Conservation (phyloP, 2,888 invertebrate genomes). For the Ectemnius cavifrons region DNA sequence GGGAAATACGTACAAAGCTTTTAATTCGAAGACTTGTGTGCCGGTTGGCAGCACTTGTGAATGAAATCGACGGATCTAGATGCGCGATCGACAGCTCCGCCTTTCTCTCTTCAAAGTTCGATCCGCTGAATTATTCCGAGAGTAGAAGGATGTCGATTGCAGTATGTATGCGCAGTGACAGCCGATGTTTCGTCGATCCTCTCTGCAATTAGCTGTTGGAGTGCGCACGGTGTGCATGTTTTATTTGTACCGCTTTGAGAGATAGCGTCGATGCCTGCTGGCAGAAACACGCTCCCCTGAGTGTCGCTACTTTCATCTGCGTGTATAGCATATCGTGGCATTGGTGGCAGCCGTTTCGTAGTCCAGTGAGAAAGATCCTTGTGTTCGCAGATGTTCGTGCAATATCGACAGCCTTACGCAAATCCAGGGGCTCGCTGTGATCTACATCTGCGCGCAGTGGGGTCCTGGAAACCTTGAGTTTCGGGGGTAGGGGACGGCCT, state of each 20-base stretch:
- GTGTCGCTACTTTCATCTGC: conserved; percentile 5
- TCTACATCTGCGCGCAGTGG: conserved; percentile 53
- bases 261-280: conserved; percentile 6
- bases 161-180: conserved; percentile 11
- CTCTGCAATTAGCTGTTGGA: neutral
- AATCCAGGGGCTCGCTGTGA: conserved; percentile 38
- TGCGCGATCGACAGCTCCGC: conserved; percentile 5
- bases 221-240: conserved; percentile 2
- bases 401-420: conserved; percentile 35
- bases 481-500: conserved; percentile 40
- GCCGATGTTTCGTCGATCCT: conserved; percentile 20
- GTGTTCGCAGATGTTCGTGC: conserved; percentile 44
- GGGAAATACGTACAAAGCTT: too few species aligned
- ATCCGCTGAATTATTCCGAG: conserved; percentile 25
- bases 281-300: conserved; percentile 5
- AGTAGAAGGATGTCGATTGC: conserved; percentile 29
- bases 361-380: neutral
- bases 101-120: conserved; percentile 3
- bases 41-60: neutral
- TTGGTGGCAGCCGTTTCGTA: conserved; percentile 9
- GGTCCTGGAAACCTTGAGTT: conserved; percentile 51
- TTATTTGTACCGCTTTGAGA: conserved; percentile 22
- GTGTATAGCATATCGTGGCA: neutral
- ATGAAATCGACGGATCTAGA: conserved; percentile 1
- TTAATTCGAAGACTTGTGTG: neutral